Evolutionary conservation across 2,888 invertebrate genomes (phyloP).

Genomic region (Pomacea canaliculata): DNA sequence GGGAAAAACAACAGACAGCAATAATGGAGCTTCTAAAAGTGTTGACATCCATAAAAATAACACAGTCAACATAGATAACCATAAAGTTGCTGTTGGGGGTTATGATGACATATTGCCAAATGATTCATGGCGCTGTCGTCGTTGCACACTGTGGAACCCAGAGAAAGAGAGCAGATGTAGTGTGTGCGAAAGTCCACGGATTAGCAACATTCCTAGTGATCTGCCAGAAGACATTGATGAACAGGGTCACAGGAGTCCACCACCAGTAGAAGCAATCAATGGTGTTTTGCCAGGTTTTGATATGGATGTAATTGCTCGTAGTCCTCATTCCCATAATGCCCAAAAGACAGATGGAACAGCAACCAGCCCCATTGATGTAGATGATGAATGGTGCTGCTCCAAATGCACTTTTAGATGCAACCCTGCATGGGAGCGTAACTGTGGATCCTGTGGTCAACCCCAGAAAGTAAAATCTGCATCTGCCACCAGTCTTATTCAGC

Average conservation of each 20-base stretch:
- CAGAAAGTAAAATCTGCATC: background rate
- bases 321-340: background rate
- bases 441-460: slow-evolving; percentile 82
- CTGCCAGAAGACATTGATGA: slow-evolving; percentile 18
- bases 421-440: slow-evolving; percentile 82
- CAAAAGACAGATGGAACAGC: background rate
- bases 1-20: background rate
- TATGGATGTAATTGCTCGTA: background rate
- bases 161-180: slow-evolving; percentile 79
- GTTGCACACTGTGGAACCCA: slow-evolving; percentile 83
- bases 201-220: slow-evolving; percentile 36
- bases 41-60: background rate
- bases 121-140: slow-evolving; percentile 71
- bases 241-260: slow-evolving; percentile 17
- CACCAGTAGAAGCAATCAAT: background rate
- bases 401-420: slow-evolving; percentile 92
- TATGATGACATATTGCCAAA: too few species aligned
- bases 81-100: too few species aligned
- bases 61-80: background rate
- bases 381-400: slow-evolving; percentile 83
- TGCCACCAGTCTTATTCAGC: slow-evolving; percentile 35
- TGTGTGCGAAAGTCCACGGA: slow-evolving; percentile 79
- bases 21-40: background rate
- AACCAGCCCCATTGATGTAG: slow-evolving; percentile 4
- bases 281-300: slow-evolving; percentile 1